Base-by-base conservation (phyloP, 2,113 vertebrate genomes). In the Globicephala melas region DNA sequence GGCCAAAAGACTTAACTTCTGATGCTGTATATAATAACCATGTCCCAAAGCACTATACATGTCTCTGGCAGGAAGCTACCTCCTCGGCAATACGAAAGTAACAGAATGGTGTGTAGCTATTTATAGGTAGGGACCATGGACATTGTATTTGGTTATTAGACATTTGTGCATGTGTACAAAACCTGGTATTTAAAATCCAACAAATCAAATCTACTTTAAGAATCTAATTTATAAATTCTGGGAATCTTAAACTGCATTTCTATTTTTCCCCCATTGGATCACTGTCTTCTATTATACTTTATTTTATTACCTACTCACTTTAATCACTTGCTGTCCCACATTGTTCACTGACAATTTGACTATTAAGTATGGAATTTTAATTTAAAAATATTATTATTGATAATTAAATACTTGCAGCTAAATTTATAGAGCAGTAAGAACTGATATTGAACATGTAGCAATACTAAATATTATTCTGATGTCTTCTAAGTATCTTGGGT, bases 301-400 rank as follows among this genome's bases (percentile, higher is more conserved):
- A 94, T 97, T 98, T 98, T 97, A 95, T 53, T 23, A 55, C 2
- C 96, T 94, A n/a, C 84, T 87, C 93, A 97, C 96, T 55, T 96
- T 88, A 81, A 95, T 98, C 97, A 97, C 68, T 44, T 97, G 98
- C 98, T 97, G 97, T 47, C 90, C 89, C 89, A 65, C 71, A 76
- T 0, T 50, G 82, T 94, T 98, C 97, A 63, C 82, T 98, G 97
- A 98, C 36, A 86, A 98, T 91, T 74, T 38, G 94, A 94, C 68
- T n/a, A 36, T 96, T 96, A 97, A 98, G 97, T 96, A 90, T 62
- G 84, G 91, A 97, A 94, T 97, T 73, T 58, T 94, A 98, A 97
- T 98, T 96, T 94, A 92, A 97, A 97, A 98, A 96, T 31, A 63
- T 95, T 97, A 97, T 8, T 94, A 97, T 18, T 96, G 94, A 95